Evolutionary conservation across 2,113 vertebrate genomes (phyloP), one percentile per base, ranked within the genome.

Genomic region (Peromyscus maniculatus): DNA sequence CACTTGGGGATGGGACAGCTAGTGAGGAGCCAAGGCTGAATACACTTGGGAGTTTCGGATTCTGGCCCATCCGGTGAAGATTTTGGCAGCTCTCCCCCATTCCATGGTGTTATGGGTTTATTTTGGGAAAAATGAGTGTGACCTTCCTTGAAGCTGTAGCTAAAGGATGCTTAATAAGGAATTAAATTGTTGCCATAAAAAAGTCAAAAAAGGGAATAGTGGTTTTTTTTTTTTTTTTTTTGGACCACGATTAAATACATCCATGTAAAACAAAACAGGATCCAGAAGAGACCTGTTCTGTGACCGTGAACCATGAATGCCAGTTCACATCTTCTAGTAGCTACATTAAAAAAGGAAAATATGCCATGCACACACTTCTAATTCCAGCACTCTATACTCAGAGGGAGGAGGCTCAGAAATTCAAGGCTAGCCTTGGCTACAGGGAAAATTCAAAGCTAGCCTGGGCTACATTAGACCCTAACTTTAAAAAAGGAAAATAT

Each of bases 111-210:
- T 80, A 64, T 0, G 11, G 21, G 49, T 92, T 91, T 97, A 93
- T 96, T 94, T 95, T 84, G 59, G 84, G 95, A 80, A 87, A 93
- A 78, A 96, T 77, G 93, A 87, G 43, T 19, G 66, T 92, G 89
- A 39, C 91, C 77, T 92, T 87, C 52, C 91, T 93, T 4, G 11
- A 77, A 69, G 59, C 82, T 89, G 1, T 31, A 94, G 91, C 49
- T 75, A 64, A 87, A 79, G 6, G 52, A 72, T 66, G 66, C 90
- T 95, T 92, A 57, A 46, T 90, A 92, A 91, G 88, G 62, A 95
- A 67, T 88, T 93, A 83, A 75, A 79, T 39, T 84, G 75, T 55
- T 16, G 67, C 22, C 64, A 67, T 89, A 31, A 84, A 94, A 89
- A 87, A 26, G 22, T 46, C 19, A 79, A 94, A 57, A 90, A 49